phyloP scores from a whole-genome alignment of 2,113 vertebrate genomes.

The Megalops atlanticus region DNA sequence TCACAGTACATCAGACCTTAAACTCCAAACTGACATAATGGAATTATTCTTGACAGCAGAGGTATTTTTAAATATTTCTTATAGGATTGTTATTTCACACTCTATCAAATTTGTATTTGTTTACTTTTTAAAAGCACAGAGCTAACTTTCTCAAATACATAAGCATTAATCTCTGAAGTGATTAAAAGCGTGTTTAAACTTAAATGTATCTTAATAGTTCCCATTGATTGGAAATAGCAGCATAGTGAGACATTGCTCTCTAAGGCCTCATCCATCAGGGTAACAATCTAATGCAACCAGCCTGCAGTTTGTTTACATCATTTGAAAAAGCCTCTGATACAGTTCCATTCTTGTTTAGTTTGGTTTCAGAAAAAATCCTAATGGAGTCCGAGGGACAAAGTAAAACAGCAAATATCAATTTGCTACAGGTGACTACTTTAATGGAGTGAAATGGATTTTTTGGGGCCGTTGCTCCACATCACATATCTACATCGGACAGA shows the following conservation, averaged over 20 bases:
- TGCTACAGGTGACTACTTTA: not conserved
- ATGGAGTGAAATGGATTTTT: not conserved
- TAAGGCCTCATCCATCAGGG: not conserved
- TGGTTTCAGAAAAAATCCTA: not conserved
- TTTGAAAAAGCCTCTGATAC: not conserved
- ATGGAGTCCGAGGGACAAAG: not conserved
- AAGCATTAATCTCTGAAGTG: not conserved
- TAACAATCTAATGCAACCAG: not conserved
- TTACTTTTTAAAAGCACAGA: too few species aligned
- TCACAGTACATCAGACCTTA: too few species aligned
- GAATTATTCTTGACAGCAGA: too few species aligned
- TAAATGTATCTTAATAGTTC: not conserved
- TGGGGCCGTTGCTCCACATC: not conserved
- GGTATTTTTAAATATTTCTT: too few species aligned
- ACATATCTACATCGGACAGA: too few species aligned
- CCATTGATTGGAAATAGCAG: slow-evolving; percentile 7
- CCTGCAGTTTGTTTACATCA: not conserved
- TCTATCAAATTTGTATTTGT: too few species aligned
- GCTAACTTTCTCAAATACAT: too few species aligned
- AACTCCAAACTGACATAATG: too few species aligned
- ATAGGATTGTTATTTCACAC: too few species aligned
- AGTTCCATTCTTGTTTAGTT: not conserved
- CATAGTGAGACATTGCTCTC: not conserved
- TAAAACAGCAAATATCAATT: not conserved
- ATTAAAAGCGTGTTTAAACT: not conserved